A percentile compares a stretch with the other conserved stretches of the same genome.
These are phyloP conservation scores for Xiphophorus birchmanni DNA, from an alignment of 2,797 vertebrate genomes.

Conservation along the genomic window DNA sequence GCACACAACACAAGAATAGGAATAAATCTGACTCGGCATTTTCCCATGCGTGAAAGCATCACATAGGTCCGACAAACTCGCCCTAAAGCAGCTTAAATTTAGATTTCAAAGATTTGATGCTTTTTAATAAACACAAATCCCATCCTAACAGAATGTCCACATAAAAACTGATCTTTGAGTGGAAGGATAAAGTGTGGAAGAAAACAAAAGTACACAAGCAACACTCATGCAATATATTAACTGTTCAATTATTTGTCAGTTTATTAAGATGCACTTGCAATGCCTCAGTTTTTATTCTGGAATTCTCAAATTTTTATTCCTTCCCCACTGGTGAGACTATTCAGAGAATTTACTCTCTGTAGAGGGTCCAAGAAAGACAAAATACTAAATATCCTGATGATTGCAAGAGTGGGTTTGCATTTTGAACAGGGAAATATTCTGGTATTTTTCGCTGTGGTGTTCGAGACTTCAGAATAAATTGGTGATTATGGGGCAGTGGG, in stretches of 20 bases:
- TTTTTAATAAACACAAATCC: not conserved
- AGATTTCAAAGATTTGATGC: not conserved
- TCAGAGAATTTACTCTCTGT: conserved; percentile 25
- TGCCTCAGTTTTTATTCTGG: not conserved
- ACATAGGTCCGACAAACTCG: not conserved
- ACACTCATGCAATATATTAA: no score
- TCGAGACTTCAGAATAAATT: conserved; percentile 27
- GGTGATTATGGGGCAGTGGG: not conserved
- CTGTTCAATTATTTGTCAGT: not conserved
- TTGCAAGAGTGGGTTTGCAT: conserved; percentile 46
- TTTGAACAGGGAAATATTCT: conserved; percentile 29
- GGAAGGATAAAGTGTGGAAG: not conserved
- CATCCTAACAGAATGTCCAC: not conserved
- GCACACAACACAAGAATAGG: not conserved
- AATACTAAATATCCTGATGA: not conserved
- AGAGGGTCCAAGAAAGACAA: not conserved
- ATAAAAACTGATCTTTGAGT: not conserved
- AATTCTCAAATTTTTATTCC: not conserved
- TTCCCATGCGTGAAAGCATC: not conserved
- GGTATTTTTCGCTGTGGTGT: conserved; percentile 48
- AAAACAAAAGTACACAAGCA: not conserved
- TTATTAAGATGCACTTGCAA: not conserved
- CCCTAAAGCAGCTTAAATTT: not conserved
- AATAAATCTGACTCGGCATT: not conserved
- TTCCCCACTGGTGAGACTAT: conserved; percentile 2